Percentiles rank a stretch among this genome's conserved stretches.
Conservation (phyloP, 2,888 invertebrate species). For the Temnothorax rugatulus region DNA sequence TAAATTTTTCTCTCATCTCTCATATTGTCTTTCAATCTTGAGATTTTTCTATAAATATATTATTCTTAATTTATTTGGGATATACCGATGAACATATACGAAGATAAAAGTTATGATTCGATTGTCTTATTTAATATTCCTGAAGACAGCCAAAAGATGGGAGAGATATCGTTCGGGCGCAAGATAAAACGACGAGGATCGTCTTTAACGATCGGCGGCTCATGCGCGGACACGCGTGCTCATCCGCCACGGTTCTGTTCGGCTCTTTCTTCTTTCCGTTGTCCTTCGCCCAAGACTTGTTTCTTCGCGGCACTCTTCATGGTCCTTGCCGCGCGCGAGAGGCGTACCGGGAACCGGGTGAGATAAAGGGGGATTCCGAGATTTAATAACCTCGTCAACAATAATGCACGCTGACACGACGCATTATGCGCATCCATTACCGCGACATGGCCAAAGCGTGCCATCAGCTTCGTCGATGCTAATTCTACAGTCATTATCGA, state of each 20-base stretch:
- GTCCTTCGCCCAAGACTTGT: conserved; percentile 64
- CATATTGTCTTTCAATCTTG: background rate
- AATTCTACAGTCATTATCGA: conserved; percentile 44
- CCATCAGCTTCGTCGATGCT: conserved; percentile 46
- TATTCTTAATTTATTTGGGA: background rate
- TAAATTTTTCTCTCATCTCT: no score
- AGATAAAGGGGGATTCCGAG: conserved; percentile 77
- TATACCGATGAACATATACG: background rate
- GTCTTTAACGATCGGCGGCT: conserved; percentile 74
- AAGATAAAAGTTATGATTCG: background rate
- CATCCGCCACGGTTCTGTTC: conserved; percentile 81
- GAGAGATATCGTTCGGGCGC: conserved; percentile 30
- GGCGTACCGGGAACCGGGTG: conserved; percentile 70
- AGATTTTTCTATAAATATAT: background rate
- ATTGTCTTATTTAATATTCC: conserved; percentile 4
- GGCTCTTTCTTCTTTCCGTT: conserved; percentile 62
- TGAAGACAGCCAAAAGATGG: background rate
- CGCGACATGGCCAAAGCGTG: conserved; percentile 32
- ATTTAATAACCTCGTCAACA: conserved; percentile 77
- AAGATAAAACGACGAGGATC: conserved; percentile 67
- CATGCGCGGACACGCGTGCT: conserved; percentile 83
- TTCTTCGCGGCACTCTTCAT: conserved; percentile 63
- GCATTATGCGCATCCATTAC: conserved; percentile 52
- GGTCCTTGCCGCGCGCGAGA: conserved; percentile 59
- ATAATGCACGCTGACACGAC: conserved; percentile 64